These are phyloP conservation scores for Ischnus inquisitorius DNA, from an alignment of 2,888 invertebrate genomes.

Conservation along the genomic window DNA sequence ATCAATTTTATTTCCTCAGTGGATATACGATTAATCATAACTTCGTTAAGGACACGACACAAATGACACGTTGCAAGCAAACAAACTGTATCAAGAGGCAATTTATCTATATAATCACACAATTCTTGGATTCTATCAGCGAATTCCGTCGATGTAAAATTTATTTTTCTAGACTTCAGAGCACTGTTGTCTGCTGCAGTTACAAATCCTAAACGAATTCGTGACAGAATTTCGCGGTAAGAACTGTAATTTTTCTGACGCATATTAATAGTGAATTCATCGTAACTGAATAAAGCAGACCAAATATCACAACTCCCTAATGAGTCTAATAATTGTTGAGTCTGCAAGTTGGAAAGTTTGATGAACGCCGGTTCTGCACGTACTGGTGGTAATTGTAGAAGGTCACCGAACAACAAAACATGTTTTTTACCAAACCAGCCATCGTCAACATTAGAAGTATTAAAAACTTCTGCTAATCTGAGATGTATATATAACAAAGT, in stretches of 20 bases:
- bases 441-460: slow-evolving; percentile 71
- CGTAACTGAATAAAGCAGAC: slow-evolving; percentile 74
- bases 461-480: slow-evolving; percentile 73
- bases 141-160: slow-evolving; percentile 22
- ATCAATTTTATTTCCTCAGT: slow-evolving; percentile 71
- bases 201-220: slow-evolving; percentile 56
- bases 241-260: slow-evolving; percentile 70
- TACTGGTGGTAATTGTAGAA: slow-evolving; percentile 76
- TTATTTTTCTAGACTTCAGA: slow-evolving; percentile 53
- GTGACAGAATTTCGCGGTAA: slow-evolving; percentile 72
- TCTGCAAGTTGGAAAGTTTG: slow-evolving; percentile 68
- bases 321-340: slow-evolving; percentile 71
- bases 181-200: slow-evolving; percentile 29
- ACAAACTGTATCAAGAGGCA: slow-evolving; percentile 75
- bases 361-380: slow-evolving; percentile 74
- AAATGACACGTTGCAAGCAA: slow-evolving; percentile 76
- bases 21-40: slow-evolving; percentile 73
- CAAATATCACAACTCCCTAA: slow-evolving; percentile 73
- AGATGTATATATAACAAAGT: slow-evolving; percentile 73
- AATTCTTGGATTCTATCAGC: slow-evolving; percentile 68
- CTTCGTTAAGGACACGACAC: slow-evolving; percentile 76
- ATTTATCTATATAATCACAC: slow-evolving; percentile 68
- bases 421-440: slow-evolving; percentile 76
- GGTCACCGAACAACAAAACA: slow-evolving; percentile 75
- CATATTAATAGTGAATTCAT: slow-evolving; percentile 75